Evolutionary conservation across 2,113 vertebrate species (phyloP).

Genomic region (Gracilinanus agilis): DNA sequence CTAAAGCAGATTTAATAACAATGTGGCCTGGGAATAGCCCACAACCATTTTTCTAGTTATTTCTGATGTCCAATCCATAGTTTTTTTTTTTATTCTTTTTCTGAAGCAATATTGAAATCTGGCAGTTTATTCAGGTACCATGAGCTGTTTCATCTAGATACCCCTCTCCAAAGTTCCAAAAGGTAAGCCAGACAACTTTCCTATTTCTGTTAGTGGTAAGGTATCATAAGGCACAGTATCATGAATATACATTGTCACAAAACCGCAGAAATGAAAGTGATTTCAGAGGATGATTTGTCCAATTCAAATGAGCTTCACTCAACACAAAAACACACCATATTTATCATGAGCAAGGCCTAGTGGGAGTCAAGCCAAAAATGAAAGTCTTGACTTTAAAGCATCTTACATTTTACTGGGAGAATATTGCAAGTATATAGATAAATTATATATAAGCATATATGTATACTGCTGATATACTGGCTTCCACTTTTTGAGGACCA

Average conservation of each 20-base stretch:
- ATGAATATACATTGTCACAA: not conserved
- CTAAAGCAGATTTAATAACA: no score
- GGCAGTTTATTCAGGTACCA: slow-evolving; percentile 1
- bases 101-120: slow-evolving; percentile 27
- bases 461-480: not conserved
- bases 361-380: not conserved
- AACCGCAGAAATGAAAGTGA: not conserved
- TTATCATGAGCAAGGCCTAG: not conserved
- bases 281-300: not conserved
- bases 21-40: not conserved
- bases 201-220: not conserved
- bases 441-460: not conserved
- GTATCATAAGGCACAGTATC: not conserved
- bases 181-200: not conserved
- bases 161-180: not conserved
- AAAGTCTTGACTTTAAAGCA: no score
- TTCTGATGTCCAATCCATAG: slow-evolving; percentile 15
- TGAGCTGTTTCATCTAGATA: slow-evolving; percentile 5
- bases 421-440: not conserved
- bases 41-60: slow-evolving; percentile 13
- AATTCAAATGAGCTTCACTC: not conserved
- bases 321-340: not conserved
- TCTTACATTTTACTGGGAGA: not conserved
- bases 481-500: not conserved
- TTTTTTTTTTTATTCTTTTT: not conserved